Evolutionary conservation across 2,888 invertebrate genomes (phyloP).

Genomic region (Brenthis hecate): DNA sequence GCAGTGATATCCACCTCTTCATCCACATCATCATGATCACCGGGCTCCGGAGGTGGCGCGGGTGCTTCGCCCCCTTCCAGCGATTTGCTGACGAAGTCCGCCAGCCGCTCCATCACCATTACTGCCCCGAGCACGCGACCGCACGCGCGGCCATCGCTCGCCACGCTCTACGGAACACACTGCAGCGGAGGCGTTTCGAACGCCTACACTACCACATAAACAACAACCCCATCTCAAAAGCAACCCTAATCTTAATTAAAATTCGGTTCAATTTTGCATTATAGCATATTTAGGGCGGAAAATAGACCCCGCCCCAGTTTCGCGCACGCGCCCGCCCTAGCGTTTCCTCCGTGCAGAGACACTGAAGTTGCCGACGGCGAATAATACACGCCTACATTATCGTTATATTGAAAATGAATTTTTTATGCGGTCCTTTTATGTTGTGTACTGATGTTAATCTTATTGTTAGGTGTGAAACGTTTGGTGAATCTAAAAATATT

Average conservation of each 20-base stretch:
- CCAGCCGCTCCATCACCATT: conserved; percentile 92
- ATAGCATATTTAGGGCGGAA: conserved; percentile 54
- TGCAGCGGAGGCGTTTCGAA: conserved; percentile 58
- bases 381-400: conserved; percentile 80
- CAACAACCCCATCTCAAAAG: conserved; percentile 33
- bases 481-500: conserved; percentile 36
- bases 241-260: conserved; percentile 31
- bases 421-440: conserved; percentile 66
- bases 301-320: conserved; percentile 61
- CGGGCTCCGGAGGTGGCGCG: conserved; percentile 74
- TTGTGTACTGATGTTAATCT: conserved; percentile 49
- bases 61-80: conserved; percentile 85
- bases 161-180: conserved; percentile 66
- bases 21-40: conserved; percentile 68
- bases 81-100: conserved; percentile 94
- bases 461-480: conserved; percentile 30
- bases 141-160: conserved; percentile 70
- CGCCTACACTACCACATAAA: conserved; percentile 60
- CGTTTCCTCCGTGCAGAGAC: conserved; percentile 40
- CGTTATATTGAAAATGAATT: conserved; percentile 75
- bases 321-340: conserved; percentile 72
- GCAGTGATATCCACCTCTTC: conserved; percentile 78
- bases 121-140: conserved; percentile 70
- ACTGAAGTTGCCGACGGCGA: conserved; percentile 54
- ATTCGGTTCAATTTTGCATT: conserved; percentile 43